phyloP scores from a whole-genome alignment of 2,888 invertebrate species.

The Macrosiphum euphorbiae region DNA sequence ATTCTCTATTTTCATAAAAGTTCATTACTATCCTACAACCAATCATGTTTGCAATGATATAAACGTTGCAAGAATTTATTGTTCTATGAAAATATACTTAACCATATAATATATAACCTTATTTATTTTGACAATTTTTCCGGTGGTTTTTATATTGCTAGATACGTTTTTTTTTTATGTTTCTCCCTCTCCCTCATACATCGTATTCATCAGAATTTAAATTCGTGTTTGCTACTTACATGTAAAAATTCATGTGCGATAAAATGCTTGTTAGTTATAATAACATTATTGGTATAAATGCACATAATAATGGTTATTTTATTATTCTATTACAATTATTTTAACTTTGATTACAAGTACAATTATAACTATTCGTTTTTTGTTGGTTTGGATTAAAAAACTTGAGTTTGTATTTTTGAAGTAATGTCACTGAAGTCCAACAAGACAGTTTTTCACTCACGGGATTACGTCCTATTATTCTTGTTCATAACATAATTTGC shows the following conservation, averaged over 20 bases:
- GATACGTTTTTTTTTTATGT: background rate
- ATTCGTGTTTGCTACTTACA: background rate
- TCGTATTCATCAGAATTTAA: background rate
- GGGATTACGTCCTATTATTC: background rate
- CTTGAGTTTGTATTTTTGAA: background rate
- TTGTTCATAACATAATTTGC: background rate
- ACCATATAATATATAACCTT: background rate
- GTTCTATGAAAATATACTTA: background rate
- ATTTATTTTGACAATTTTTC: slow-evolving; percentile 3
- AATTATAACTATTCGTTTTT: background rate
- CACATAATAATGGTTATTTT: background rate
- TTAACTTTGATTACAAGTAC: background rate
- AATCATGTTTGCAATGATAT: background rate
- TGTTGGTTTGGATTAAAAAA: background rate
- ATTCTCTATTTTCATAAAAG: background rate
- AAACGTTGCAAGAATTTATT: slow-evolving; percentile 4
- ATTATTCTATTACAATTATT: background rate
- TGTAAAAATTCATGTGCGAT: background rate
- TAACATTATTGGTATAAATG: background rate
- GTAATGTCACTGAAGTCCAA: background rate
- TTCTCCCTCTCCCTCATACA: background rate
- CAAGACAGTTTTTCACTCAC: background rate
- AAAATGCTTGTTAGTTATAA: background rate
- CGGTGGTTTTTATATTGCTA: background rate
- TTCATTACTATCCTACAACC: background rate